phyloP scores from a whole-genome alignment of 2,797 vertebrate species.

The Aselliscus stoliczkanus region DNA sequence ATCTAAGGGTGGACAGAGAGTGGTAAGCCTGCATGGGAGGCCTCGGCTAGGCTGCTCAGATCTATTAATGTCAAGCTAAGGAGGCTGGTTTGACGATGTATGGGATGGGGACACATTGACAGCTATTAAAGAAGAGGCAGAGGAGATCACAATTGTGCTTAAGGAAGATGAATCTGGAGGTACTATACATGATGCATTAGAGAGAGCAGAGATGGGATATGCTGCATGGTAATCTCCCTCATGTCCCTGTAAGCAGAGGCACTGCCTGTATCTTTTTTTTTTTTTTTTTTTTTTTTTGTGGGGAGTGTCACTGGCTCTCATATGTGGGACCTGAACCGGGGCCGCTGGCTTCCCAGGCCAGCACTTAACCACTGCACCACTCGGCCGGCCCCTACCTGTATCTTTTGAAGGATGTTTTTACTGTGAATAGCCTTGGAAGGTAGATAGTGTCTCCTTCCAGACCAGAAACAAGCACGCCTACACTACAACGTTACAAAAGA shows the following conservation, averaged over 20 bases:
- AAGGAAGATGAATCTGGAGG: neutral
- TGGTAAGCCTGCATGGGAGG: neutral
- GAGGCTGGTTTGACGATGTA: neutral
- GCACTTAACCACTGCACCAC: too few relatives aligned
- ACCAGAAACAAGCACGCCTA: neutral
- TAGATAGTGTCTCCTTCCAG: neutral
- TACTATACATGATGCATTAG: neutral
- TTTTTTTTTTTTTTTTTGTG: too few relatives aligned
- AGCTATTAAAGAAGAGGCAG: neutral
- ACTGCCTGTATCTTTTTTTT: too few relatives aligned
- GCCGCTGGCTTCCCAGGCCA: too few relatives aligned
- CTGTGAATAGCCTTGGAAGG: neutral
- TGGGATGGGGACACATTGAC: neutral
- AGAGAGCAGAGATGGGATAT: neutral
- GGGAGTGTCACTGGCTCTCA: too few relatives aligned
- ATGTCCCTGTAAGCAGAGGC: neutral
- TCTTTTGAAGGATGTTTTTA: too few relatives aligned
- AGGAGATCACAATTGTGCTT: neutral
- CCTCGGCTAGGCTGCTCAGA: neutral
- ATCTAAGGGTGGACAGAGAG: neutral
- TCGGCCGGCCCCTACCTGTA: too few relatives aligned
- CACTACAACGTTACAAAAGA: neutral
- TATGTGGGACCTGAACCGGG: too few relatives aligned
- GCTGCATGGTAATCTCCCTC: fast-evolving
- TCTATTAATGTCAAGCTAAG: neutral